Evolutionary conservation across 2,888 invertebrate species (phyloP), one percentile per base, ranked within the genome.

Genomic region (Netelia inedita): DNA sequence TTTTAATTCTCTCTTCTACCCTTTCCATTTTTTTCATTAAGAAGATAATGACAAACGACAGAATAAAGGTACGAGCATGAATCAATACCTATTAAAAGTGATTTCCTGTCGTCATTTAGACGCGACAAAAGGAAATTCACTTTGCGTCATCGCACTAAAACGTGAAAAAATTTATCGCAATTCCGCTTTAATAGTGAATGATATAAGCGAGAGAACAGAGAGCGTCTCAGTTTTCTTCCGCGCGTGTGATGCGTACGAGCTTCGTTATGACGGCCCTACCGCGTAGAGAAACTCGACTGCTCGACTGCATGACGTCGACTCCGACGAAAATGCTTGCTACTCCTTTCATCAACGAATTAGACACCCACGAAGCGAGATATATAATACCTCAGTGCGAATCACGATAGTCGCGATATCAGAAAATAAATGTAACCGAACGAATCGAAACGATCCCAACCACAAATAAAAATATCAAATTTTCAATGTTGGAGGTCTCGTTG

Each of bases 211-310:
- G 50, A 23, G 53, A 68, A 68, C 50, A 53, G 68, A 14, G 14
- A 68, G 23, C 68, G 53, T 28, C 50, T 68, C 68, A 68, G 68
- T 68, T 68, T 68, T 68, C 68, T 68, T 23, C 21, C 14, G 46
- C 10, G 10, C 46, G 10, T 46, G 1, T 46, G 23, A 21, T 41
- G 10, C 46, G 46, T 41, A 28, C 3, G 46, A 50, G 50, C 23
- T 68, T 68, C 23, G 23, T 68, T 23, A 23, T 68, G 21, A 23
- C n/a, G 23, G 68, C 50, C 50, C 68, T 53, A 21, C 53, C n/a
- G 8, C 53, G 68, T 46, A 14, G 10, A 14, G 2, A 46, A 46
- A 1, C 10, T 14, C 10, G 2, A 46, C 11, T 46, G 11, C 2
- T 46, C 23, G 28, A 68, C 28, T 21, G 50, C 23, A 68, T 21